phyloP scores from a whole-genome alignment of 2,113 vertebrate species.

The Pseudolaguvia tuberculata region DNA sequence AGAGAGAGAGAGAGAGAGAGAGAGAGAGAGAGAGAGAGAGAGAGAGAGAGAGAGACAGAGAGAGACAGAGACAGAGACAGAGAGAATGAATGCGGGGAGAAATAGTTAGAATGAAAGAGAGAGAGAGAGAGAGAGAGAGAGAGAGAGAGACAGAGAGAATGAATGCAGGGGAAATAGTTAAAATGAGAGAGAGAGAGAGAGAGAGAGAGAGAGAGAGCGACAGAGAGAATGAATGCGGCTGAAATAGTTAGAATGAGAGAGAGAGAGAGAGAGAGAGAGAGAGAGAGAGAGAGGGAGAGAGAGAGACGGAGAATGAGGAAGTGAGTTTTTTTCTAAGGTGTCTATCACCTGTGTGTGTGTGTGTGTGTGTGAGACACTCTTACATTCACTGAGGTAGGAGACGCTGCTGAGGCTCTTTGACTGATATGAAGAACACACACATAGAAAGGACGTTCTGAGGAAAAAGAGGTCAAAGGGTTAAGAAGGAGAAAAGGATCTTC shows the following conservation, averaged over 20 bases:
- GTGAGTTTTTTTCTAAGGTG: slow-evolving; percentile 23
- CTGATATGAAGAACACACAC: not conserved
- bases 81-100: no score
- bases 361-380: not conserved
- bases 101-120: no score
- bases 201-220: slow-evolving; percentile 24
- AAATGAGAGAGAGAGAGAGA: slow-evolving; percentile 10
- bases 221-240: no score
- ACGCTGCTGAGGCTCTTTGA: not conserved
- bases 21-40: not conserved
- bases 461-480: slow-evolving; percentile 20
- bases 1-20: not conserved
- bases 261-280: slow-evolving; percentile 21
- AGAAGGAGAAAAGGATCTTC: not conserved
- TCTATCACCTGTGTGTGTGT: not conserved
- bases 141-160: not conserved
- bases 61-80: slow-evolving; percentile 20
- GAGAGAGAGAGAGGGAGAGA: slow-evolving; percentile 10
- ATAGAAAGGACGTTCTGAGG: slow-evolving; percentile 1
- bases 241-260: no score
- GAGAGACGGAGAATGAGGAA: slow-evolving; percentile 47
- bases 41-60: slow-evolving; percentile 19
- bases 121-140: slow-evolving; percentile 13
- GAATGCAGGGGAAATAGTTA: no score
- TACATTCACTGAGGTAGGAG: not conserved